phyloP scores from a whole-genome alignment of 2,113 vertebrate genomes.

The Gallinago paraguaiae region DNA sequence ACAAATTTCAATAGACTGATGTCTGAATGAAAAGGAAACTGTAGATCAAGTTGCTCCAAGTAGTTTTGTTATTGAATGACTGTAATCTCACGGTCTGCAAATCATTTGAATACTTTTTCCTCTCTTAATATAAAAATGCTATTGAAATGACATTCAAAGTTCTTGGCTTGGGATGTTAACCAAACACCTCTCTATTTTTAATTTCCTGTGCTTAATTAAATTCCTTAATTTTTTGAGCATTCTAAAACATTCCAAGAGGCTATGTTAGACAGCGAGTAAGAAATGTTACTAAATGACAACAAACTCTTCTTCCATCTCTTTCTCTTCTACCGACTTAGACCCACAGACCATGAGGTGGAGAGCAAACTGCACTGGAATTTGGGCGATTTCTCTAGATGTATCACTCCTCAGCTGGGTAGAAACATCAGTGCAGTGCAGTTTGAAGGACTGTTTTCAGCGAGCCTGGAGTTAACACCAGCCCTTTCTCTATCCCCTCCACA shows the following conservation, averaged over 20 bases:
- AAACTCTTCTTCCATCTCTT: not conserved
- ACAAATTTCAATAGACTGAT: not conserved
- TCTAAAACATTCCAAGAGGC: not conserved
- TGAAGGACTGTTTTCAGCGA: not conserved
- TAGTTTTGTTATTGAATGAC: not conserved
- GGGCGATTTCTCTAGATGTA: not conserved
- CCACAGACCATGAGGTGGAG: not conserved
- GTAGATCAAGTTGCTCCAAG: not conserved
- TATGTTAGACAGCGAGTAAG: not conserved
- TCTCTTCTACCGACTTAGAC: not conserved
- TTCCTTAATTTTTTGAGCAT: not conserved
- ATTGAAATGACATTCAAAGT: not conserved
- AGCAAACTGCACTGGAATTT: not conserved
- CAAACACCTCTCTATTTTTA: not conserved
- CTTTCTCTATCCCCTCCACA: not conserved
- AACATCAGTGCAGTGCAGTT: not conserved
- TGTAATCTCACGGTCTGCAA: not conserved
- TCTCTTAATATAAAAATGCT: not conserved
- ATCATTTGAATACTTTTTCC: not conserved
- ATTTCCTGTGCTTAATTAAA: not conserved
- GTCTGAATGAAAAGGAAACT: not conserved
- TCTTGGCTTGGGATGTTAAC: not conserved
- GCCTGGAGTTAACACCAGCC: not conserved
- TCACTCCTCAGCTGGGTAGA: not conserved
- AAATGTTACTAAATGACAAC: not conserved